A percentile compares a stretch with the other conserved stretches of the same genome.
Conservation (phyloP, 2,888 invertebrate species). For the Metellina segmentata region DNA sequence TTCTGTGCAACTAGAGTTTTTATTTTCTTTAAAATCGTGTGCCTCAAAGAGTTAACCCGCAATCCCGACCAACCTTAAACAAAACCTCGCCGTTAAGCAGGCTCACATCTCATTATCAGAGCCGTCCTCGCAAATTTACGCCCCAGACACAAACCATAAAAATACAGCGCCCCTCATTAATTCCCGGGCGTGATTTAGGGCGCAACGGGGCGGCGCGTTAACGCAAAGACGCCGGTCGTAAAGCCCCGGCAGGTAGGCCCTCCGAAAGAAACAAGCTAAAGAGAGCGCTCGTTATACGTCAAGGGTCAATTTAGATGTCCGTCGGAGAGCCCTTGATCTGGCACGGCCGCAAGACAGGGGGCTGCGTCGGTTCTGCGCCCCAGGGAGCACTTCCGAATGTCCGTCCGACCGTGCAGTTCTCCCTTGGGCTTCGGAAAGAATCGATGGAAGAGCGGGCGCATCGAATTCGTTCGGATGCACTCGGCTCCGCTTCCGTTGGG, state of each 20-base stretch:
- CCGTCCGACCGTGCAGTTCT: slow-evolving; percentile 24
- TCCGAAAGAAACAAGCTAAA: background rate
- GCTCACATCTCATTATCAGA: background rate
- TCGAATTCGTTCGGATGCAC: background rate
- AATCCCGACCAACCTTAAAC: too few relatives aligned
- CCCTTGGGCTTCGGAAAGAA: background rate
- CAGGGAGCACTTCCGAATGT: slow-evolving; percentile 40
- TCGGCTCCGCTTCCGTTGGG: too few relatives aligned
- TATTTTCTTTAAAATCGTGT: too few relatives aligned
- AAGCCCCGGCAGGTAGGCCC: background rate
- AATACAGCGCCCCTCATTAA: slow-evolving; percentile 35
- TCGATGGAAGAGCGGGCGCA: background rate
- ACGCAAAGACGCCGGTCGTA: background rate
- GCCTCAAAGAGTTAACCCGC: too few relatives aligned
- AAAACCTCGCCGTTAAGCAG: too few relatives aligned
- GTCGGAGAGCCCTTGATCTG: slow-evolving; percentile 33
- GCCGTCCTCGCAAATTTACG: background rate
- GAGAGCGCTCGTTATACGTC: slow-evolving; percentile 50
- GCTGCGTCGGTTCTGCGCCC: slow-evolving; percentile 43
- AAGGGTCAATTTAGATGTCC: slow-evolving; percentile 63
- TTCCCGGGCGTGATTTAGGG: slow-evolving; percentile 15
- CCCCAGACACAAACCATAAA: slow-evolving; percentile 14
- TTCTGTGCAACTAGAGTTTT: too few relatives aligned
- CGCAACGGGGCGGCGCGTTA: background rate
- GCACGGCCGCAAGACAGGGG: slow-evolving; percentile 33